Evolutionary conservation across 2,888 invertebrate species (phyloP).

Genomic region (Andrena hattorfiana): DNA sequence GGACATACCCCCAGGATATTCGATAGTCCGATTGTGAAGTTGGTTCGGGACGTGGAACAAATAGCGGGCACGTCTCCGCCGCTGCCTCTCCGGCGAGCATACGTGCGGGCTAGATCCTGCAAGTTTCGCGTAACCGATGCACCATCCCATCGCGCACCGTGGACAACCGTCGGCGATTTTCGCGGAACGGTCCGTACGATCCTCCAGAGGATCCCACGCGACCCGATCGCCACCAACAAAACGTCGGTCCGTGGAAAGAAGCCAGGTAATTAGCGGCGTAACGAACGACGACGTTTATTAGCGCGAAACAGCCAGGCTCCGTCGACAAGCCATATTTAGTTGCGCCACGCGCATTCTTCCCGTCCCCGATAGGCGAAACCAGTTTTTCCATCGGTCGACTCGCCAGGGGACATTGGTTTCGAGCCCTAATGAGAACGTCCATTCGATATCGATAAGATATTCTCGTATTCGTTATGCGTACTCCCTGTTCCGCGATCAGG

Average conservation of each 20-base stretch:
- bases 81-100: not conserved
- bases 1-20: constrained; percentile 67
- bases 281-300: constrained; percentile 63
- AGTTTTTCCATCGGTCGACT: constrained; percentile 49
- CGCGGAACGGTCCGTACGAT: not conserved
- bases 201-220: constrained; percentile 47
- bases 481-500: not conserved
- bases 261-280: constrained; percentile 53
- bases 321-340: constrained; percentile 61
- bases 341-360: constrained; percentile 47
- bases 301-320: constrained; percentile 29
- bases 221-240: constrained; percentile 12
- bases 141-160: not conserved
- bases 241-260: constrained; percentile 13
- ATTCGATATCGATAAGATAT: constrained; percentile 59
- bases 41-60: constrained; percentile 47
- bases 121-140: not conserved
- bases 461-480: constrained; percentile 48
- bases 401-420: not conserved
- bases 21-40: constrained; percentile 61
- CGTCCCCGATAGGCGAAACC: constrained; percentile 42
- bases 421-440: constrained; percentile 44
- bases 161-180: constrained; percentile 22
- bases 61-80: constrained; percentile 37
- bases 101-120: constrained; percentile 17